A percentile compares a stretch with the other conserved stretches of the same genome.
phyloP scores from a whole-genome alignment of 2,888 invertebrate genomes.

The Caradrina kadenii region DNA sequence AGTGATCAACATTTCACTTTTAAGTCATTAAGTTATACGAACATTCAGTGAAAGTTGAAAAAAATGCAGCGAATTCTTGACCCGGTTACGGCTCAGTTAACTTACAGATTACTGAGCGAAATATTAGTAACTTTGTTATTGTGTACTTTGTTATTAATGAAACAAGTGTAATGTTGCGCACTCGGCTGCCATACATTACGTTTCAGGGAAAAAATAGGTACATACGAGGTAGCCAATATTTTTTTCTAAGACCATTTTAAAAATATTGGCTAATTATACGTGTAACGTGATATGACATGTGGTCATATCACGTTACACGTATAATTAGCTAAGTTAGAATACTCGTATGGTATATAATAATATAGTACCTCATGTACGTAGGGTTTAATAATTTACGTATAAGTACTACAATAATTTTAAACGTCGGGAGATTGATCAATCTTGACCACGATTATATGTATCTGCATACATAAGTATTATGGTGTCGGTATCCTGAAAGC shows the following conservation, averaged over 20 bases:
- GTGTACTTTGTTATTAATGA: constrained; percentile 16
- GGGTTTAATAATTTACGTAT: no score
- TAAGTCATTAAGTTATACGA: constrained; percentile 13
- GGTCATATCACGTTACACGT: no score
- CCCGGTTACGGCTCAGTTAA: constrained; percentile 37
- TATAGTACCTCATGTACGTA: no score
- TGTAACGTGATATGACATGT: no score
- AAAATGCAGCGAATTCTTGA: constrained; percentile 38
- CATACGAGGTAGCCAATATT: neutral
- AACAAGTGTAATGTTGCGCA: neutral
- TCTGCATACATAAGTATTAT: no score
- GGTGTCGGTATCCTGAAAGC: no score
- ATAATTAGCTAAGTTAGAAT: no score
- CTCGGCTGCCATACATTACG: neutral
- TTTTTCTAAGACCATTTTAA: neutral
- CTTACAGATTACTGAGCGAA: constrained; percentile 22
- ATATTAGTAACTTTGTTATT: constrained; percentile 22
- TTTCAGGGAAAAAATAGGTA: neutral
- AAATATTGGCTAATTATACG: no score
- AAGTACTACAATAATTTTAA: no score
- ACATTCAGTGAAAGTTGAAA: constrained; percentile 56
- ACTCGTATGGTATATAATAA: no score
- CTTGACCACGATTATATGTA: no score
- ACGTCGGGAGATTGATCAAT: no score
- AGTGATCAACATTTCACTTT: constrained; percentile 72